Evolutionary conservation across 1,140 invertebrate species (phyloP), one percentile per base, ranked within the genome.

Genomic region (Ceratina australensis): DNA sequence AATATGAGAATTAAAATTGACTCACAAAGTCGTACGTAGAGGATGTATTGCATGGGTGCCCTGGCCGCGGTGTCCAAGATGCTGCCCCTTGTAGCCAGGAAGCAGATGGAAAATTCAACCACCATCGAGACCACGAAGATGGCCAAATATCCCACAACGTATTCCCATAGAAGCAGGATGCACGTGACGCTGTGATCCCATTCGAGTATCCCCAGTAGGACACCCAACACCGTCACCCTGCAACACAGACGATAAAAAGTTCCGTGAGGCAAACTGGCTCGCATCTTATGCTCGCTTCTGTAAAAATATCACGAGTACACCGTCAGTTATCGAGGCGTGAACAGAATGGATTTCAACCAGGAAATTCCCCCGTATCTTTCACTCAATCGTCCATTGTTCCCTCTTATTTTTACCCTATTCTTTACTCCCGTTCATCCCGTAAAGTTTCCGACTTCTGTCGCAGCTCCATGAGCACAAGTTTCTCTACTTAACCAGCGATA

Each of bases 11-110:
- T 26, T 5, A 33, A 50, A 20, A 16, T 63, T 64, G 24, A 92
- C 94, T 95, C 93, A 98, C 97, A 94, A 57, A 97, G 92, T 90
- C 96, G 94, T 72, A 95, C 89, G 91, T 98, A 98, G 67, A 98
- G 94, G 22, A 98, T 93, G 88, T 97, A 96, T 90, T 96, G 95
- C 93, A 97, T 97, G 73, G 95, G 94, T 57, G 94, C 93, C 63
- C 97, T 92, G 1, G 95, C 95, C 33, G 93, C 92, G 1, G 95
- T 95, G 85, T 97, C 94, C 68, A 98, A 93, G 84, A 98, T 98
- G 81, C 95, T 96, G 68, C 97, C 97, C 75, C 96, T 93, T 90
- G 97, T 94, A 65, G 97, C 96, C 65, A 97, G 93, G 78, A 95
- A 93, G 79, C 95, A 95, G 76, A 98, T 95, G 75, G 93, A 93